These are phyloP conservation scores for Musca vetustissima DNA, from an alignment of 1,140 invertebrate species.

Conservation along the genomic window DNA sequence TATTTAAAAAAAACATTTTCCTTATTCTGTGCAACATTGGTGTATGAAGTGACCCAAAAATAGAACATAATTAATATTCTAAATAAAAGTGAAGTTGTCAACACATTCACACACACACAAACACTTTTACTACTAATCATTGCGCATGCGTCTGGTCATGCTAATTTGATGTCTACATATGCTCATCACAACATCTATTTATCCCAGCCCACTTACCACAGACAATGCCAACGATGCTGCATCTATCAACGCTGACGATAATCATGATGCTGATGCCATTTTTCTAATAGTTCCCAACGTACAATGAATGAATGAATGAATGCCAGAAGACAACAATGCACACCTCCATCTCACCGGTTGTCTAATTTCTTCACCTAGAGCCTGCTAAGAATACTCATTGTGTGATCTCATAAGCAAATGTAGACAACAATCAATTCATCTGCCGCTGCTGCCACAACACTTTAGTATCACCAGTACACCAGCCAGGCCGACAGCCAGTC, in stretches of 20 bases:
- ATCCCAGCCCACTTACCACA: no score
- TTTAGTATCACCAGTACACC: no score
- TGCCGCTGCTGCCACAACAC: no score
- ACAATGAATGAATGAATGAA: no score
- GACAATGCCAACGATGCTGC: no score
- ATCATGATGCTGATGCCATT: background rate
- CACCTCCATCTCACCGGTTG: background rate
- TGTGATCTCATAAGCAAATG: conserved; percentile 13
- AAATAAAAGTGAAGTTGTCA: conserved; percentile 17
- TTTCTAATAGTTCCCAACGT: background rate
- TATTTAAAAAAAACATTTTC: no score
- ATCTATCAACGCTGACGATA: background rate
- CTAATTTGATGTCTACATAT: conserved; percentile 1
- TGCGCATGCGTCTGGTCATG: conserved; percentile 21
- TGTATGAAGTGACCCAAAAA: background rate
- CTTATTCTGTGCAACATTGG: no score
- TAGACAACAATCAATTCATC: background rate
- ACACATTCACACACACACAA: conserved; percentile 4
- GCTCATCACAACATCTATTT: no score
- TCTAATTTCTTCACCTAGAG: background rate
- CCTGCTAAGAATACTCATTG: conserved; percentile 12
- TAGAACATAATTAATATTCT: background rate
- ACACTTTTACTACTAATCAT: background rate
- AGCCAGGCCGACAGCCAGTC: no score
- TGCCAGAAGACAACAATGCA: no score